phyloP scores from a whole-genome alignment of 2,888 invertebrate species.

The Orthonevra nobilis region DNA sequence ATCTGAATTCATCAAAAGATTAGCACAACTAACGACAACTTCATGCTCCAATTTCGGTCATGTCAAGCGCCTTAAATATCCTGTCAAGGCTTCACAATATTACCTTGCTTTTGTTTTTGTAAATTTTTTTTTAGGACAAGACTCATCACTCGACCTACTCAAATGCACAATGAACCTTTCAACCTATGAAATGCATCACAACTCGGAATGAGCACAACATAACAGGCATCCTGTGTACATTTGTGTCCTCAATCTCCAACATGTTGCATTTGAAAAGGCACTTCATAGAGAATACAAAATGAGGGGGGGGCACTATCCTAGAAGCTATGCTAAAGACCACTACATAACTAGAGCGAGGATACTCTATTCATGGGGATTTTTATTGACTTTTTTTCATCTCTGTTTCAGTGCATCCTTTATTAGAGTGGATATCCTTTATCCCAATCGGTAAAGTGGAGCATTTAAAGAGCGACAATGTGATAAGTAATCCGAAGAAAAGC shows the following conservation, averaged over 20 bases:
- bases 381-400: neutral
- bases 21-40: slow-evolving; percentile 4
- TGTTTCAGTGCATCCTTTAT: neutral
- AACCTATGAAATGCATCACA: slow-evolving; percentile 37
- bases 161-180: slow-evolving; percentile 49
- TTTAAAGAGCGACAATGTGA: too few species aligned
- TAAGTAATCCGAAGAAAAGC: too few species aligned
- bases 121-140: slow-evolving; percentile 4
- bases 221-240: neutral
- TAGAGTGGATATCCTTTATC: neutral
- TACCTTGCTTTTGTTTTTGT: neutral
- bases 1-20: slow-evolving; percentile 5
- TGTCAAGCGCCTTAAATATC: neutral
- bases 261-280: slow-evolving; percentile 51
- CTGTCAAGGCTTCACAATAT: slow-evolving; percentile 23
- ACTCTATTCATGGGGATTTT: slow-evolving; percentile 34
- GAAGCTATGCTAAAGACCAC: neutral
- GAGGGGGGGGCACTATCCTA: too few species aligned
- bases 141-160: slow-evolving; percentile 26
- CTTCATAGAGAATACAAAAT: slow-evolving; percentile 9
- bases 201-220: slow-evolving; percentile 15
- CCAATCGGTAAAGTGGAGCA: neutral
- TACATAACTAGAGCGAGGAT: slow-evolving; percentile 63
- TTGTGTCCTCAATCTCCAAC: slow-evolving; percentile 56
- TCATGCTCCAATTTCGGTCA: slow-evolving; percentile 12